A percentile compares a stretch with the other conserved stretches of the same genome.
phyloP scores from a whole-genome alignment of 2,113 vertebrate genomes.

The Seriola dumerili region DNA sequence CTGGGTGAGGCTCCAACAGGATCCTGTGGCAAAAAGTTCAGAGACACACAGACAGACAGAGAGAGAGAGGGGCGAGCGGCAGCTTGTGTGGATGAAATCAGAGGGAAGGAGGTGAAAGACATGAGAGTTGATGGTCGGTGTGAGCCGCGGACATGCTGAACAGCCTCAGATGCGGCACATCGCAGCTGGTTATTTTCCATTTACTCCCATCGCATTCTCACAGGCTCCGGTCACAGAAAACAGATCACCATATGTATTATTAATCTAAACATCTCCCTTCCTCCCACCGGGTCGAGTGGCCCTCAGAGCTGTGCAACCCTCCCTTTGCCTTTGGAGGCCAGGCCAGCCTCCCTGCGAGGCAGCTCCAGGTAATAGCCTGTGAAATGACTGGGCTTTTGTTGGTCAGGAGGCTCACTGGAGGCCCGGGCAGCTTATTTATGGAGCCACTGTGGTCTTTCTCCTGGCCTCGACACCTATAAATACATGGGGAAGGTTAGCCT shows the following conservation, averaged over 20 bases:
- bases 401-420: conserved; percentile 65
- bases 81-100: conserved; percentile 47
- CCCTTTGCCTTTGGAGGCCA: conserved; percentile 37
- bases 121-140: conserved; percentile 16
- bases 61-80: conserved; percentile 2
- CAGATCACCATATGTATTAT: conserved; percentile 72
- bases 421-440: conserved; percentile 79
- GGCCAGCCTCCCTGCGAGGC: conserved; percentile 63
- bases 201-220: conserved; percentile 57
- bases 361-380: conserved; percentile 80
- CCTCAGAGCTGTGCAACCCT: conserved; percentile 59
- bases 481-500: conserved; percentile 73
- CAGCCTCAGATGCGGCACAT: conserved; percentile 18
- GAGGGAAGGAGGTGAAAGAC: conserved; percentile 40
- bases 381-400: conserved; percentile 83
- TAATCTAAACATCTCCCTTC: conserved; percentile 71
- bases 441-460: conserved; percentile 79
- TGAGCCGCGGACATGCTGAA: neutral
- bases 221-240: conserved; percentile 57
- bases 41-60: conserved; percentile 14
- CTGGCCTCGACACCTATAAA: conserved; percentile 79
- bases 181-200: conserved; percentile 62
- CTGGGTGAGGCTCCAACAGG: conserved; percentile 65
- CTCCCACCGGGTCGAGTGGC: conserved; percentile 53
- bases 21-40: conserved; percentile 72